Base-by-base conservation (phyloP, 2,888 invertebrate genomes). In the Pseudococcus longispinus region DNA sequence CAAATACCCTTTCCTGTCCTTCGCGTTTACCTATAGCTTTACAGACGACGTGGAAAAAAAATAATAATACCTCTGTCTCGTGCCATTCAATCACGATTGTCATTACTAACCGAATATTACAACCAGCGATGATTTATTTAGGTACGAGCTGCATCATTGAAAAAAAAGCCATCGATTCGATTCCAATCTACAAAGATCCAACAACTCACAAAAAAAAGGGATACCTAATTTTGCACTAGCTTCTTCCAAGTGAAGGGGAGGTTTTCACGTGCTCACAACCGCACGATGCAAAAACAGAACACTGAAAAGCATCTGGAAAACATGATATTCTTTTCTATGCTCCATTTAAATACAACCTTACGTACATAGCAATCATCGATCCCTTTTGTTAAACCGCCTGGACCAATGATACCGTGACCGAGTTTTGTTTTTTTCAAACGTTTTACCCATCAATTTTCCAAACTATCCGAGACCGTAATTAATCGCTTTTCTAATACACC, bases 71-170 rank as follows among this genome's bases (percentile, higher is more conserved):
- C 20, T 60, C 23, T 9, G 60, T 60, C 60, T 60, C 60, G 60
- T 60, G 60, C 60, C 60, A 60, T 60, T 60, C 60, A 60, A 60
- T 60, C 60, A 60, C 60, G 23, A 60, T 60, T 60, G 60, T 23
- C 60, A 60, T 60, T 60, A 60, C 60, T 23, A 60, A 60, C 23
- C 23, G 60, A 60, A 60, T 60, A 60, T 60, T 23, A 23, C 60
- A 20, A 23, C 23, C 60, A 23, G 20, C 60, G 60, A 60, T 60
- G 60, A 60, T 60, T 60, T 60, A 60, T 60, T 60, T 60, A 51
- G n/a, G n/a, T 13, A 15, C 60, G 60, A 18, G 60, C 60, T 60
- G n/a, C 6, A 60, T 20, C 20, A 9, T 9, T 8, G 20, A 20
- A 23, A 60, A 60, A 51, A 51, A 51, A 51, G 51, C n/a, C n/a